phyloP scores from a whole-genome alignment of 2,113 vertebrate genomes.

The Cyanoderma ruficeps region DNA sequence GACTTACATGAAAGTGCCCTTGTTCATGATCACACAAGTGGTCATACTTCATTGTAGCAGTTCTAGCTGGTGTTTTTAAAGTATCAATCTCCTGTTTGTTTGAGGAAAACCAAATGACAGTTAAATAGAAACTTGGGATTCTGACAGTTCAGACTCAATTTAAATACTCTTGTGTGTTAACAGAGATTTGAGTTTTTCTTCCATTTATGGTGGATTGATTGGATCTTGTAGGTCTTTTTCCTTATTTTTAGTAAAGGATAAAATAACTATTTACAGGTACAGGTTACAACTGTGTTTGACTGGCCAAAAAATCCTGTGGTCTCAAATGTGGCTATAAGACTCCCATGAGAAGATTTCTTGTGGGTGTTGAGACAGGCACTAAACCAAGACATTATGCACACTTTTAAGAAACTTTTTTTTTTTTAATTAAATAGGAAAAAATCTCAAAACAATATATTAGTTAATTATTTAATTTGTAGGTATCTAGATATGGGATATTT shows the following conservation, averaged over 20 bases:
- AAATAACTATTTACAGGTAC: not conserved
- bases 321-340: not conserved
- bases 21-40: not conserved
- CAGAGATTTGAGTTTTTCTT: not conserved
- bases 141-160: not conserved
- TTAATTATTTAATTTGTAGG: not conserved
- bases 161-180: not conserved
- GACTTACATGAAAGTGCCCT: not conserved
- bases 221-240: not conserved
- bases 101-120: not conserved
- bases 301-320: not conserved
- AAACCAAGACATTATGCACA: not conserved
- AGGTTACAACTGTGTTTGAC: not conserved
- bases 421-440: not conserved
- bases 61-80: not conserved
- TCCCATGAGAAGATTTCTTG: not conserved
- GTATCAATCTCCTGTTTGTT: not conserved
- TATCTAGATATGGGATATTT: not conserved
- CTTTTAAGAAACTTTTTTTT: rapidly evolving
- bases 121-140: not conserved
- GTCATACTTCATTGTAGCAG: not conserved
- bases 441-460: not conserved
- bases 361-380: not conserved
- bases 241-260: not conserved
- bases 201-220: not conserved